phyloP scores from a whole-genome alignment of 2,888 invertebrate genomes.

The Orthosia cruda region DNA sequence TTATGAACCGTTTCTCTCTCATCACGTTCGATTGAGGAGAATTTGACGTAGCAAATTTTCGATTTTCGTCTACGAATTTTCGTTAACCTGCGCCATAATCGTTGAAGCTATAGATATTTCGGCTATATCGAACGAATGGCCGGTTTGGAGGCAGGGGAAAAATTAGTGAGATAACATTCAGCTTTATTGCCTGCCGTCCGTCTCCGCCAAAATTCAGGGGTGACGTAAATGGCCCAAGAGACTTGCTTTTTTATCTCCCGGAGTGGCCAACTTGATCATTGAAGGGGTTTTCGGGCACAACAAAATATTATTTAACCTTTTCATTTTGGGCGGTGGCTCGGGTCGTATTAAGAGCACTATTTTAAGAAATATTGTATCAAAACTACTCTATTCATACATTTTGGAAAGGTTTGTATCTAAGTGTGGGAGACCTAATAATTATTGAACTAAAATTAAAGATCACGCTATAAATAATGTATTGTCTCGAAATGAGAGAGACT shows the following conservation, averaged over 20 bases:
- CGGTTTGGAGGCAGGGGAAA: conserved; percentile 76
- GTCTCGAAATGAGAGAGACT: conserved; percentile 6
- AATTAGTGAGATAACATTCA: conserved; percentile 87
- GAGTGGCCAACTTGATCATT: conserved; percentile 63
- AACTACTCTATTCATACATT: conserved; percentile 10
- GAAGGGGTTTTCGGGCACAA: conserved; percentile 59
- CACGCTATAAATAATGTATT: not conserved
- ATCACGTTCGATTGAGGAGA: conserved; percentile 68
- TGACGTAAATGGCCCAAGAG: conserved; percentile 78
- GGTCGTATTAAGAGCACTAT: conserved; percentile 18
- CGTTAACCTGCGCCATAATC: conserved; percentile 76
- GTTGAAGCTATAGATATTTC: conserved; percentile 72
- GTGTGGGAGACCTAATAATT: not conserved
- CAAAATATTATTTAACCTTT: conserved; percentile 61
- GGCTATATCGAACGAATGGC: conserved; percentile 68
- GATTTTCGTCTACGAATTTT: conserved; percentile 71
- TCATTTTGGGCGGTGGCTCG: conserved; percentile 32
- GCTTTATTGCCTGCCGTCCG: conserved; percentile 83
- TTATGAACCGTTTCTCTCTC: conserved; percentile 60
- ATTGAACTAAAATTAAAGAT: conserved; percentile 7
- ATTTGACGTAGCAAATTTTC: conserved; percentile 72
- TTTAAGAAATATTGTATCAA: conserved; percentile 29
- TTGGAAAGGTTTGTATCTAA: not conserved
- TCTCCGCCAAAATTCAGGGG: conserved; percentile 81
- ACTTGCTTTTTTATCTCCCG: conserved; percentile 76